Evolutionary conservation across 1,140 invertebrate species (phyloP).

Genomic region (Drosophila takahashii): DNA sequence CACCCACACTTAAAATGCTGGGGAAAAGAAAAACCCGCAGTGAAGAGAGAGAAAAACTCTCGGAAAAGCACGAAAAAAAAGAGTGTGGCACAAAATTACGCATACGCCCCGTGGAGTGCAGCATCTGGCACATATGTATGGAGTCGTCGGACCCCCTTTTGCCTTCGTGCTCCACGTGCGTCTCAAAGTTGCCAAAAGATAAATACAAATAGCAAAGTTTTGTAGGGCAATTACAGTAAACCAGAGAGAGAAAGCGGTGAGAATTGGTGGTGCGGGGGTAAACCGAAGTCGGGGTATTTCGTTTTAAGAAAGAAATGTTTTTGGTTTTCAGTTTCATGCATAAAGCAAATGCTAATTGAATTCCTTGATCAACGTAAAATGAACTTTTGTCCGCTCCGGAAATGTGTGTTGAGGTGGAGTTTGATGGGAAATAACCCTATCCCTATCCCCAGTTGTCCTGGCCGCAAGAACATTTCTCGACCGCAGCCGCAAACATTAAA

Average conservation of each 20-base stretch:
- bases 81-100: slow-evolving; percentile 56
- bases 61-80: slow-evolving; percentile 20
- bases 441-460: slow-evolving; percentile 7
- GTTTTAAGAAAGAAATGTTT: slow-evolving; percentile 24
- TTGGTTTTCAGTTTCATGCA: slow-evolving; percentile 57
- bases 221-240: slow-evolving; percentile 44
- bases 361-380: slow-evolving; percentile 55
- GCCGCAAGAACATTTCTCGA: slow-evolving; percentile 52
- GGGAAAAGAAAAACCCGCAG: slow-evolving; percentile 32
- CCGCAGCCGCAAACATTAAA: slow-evolving; percentile 67
- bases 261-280: background rate
- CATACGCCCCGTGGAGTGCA: slow-evolving; percentile 69
- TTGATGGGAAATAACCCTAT: slow-evolving; percentile 7
- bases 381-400: slow-evolving; percentile 45
- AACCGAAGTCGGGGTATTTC: background rate
- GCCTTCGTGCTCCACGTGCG: slow-evolving; percentile 23
- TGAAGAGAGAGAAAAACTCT: slow-evolving; percentile 22
- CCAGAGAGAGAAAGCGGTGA: background rate
- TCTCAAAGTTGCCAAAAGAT: slow-evolving; percentile 61
- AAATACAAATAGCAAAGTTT: slow-evolving; percentile 73
- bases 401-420: slow-evolving; percentile 39
- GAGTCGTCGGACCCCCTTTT: background rate
- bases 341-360: slow-evolving; percentile 78
- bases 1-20: slow-evolving; percentile 25
- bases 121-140: slow-evolving; percentile 52